Percentiles rank a stretch among this genome's conserved stretches.
Evolutionary conservation across 2,113 vertebrate species (phyloP).

Genomic region (Acanthisitta chloris): DNA sequence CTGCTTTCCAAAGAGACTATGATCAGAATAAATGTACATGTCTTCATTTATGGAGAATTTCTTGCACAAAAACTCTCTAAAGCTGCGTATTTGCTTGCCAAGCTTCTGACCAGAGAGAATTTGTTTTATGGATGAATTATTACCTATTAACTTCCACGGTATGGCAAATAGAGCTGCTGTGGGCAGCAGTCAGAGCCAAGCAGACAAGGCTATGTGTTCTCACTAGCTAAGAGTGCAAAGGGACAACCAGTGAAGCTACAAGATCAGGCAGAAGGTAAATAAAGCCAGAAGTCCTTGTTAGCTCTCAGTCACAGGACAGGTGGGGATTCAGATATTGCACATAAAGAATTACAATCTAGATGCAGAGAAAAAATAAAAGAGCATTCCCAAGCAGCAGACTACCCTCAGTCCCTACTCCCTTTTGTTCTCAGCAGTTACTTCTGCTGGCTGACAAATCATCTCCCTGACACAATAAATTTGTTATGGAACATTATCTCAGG

Average conservation of each 20-base stretch:
- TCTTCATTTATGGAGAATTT: background rate
- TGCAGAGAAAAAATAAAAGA: constrained; percentile 28
- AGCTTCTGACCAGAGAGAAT: background rate
- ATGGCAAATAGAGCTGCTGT: constrained; percentile 9
- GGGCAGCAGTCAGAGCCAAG: background rate
- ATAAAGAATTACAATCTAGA: background rate
- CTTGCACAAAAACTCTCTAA: background rate
- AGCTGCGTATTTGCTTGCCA: background rate
- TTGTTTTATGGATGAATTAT: constrained; percentile 33
- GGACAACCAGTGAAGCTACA: background rate
- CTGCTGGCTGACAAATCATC: constrained; percentile 64
- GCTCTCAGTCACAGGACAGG: background rate
- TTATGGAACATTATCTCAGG: constrained; percentile 71
- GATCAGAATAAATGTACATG: background rate
- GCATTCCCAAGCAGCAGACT: background rate
- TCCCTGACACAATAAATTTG: constrained; percentile 66
- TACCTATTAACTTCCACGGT: background rate
- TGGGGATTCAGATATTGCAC: background rate
- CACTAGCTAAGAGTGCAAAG: background rate
- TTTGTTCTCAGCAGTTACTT: constrained; percentile 45
- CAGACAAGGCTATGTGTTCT: background rate
- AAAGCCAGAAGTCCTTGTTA: background rate
- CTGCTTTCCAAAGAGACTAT: background rate
- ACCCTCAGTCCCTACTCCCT: background rate
- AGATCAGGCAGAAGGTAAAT: background rate